Percentiles rank a stretch among this genome's conserved stretches.
Evolutionary conservation across 53 echinoderm and acorn worm species (phyloP).

Genomic region (Antedon mediterranea): DNA sequence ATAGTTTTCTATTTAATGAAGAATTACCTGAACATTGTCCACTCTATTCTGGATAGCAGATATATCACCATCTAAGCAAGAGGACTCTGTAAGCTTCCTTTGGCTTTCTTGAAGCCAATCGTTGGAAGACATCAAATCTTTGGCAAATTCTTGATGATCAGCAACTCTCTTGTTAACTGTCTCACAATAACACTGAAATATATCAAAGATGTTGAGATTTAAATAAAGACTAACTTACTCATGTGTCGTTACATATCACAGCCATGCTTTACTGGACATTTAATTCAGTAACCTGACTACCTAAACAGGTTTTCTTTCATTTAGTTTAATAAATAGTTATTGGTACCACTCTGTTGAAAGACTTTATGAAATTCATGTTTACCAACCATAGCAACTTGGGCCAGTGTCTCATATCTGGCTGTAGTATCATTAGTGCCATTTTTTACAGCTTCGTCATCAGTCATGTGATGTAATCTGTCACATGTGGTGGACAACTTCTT

Average conservation of each 20-base stretch:
- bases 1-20: too few relatives aligned
- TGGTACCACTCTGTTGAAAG: too few relatives aligned
- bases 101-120: constrained; percentile 28
- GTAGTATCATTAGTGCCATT: neutral
- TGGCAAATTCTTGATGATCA: constrained; percentile 37
- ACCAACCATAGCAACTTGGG: neutral
- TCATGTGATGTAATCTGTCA: neutral
- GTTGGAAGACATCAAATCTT: constrained; percentile 9
- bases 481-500: neutral
- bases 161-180: constrained; percentile 13
- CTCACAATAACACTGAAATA: constrained; percentile 10
- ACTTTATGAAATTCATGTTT: neutral
- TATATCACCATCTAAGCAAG: constrained; percentile 27
- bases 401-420: neutral
- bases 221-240: too few relatives aligned
- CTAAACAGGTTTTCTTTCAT: too few relatives aligned
- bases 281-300: too few relatives aligned
- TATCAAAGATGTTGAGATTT: neutral
- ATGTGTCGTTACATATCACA: neutral
- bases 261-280: too few relatives aligned
- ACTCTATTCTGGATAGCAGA: constrained; percentile 18
- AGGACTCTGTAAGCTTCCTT: constrained; percentile 7
- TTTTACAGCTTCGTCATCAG: neutral
- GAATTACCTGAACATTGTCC: constrained; percentile 3
- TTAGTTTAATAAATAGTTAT: too few relatives aligned